Conservation (phyloP, 2,797 vertebrate genomes). For the Micromesistius poutassou region DNA sequence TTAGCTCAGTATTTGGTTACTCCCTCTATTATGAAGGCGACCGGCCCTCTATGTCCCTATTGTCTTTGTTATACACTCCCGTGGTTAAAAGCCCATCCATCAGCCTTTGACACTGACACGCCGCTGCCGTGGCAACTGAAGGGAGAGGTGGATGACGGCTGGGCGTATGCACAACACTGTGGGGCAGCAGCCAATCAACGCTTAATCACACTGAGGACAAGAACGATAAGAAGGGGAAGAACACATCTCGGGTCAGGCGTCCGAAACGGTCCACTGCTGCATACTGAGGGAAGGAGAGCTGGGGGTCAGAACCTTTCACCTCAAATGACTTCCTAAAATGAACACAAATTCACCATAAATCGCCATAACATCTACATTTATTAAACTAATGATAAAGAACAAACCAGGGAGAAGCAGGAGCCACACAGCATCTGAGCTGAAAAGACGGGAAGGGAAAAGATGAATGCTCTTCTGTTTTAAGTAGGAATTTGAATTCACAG, state of each 20-base stretch:
- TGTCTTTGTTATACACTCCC: conserved; percentile 15
- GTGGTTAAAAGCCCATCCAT: conserved; percentile 29
- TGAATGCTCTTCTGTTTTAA: too few species aligned
- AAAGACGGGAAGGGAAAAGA: too few species aligned
- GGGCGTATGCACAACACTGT: conserved; percentile 16
- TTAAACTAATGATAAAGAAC: too few species aligned
- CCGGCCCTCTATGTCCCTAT: conserved; percentile 5
- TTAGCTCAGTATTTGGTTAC: conserved; percentile 51
- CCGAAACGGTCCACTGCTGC: background rate
- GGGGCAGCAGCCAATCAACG: conserved; percentile 13
- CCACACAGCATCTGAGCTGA: too few species aligned
- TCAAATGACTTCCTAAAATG: too few species aligned
- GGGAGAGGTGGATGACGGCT: conserved; percentile 9
- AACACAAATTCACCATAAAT: too few species aligned
- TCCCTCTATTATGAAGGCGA: conserved; percentile 41
- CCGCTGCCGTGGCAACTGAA: conserved; percentile 9
- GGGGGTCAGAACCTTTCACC: too few species aligned
- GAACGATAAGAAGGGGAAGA: background rate
- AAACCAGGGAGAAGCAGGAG: too few species aligned
- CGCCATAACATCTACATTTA: too few species aligned
- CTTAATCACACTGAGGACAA: conserved; percentile 5
- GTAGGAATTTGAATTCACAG: too few species aligned
- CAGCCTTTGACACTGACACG: conserved; percentile 30
- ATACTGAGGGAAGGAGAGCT: background rate
- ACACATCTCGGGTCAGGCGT: background rate